A percentile compares a stretch with the other conserved stretches of the same genome.
Conservation (phyloP, 2,888 invertebrate species). For the Frankliniella fusca region DNA sequence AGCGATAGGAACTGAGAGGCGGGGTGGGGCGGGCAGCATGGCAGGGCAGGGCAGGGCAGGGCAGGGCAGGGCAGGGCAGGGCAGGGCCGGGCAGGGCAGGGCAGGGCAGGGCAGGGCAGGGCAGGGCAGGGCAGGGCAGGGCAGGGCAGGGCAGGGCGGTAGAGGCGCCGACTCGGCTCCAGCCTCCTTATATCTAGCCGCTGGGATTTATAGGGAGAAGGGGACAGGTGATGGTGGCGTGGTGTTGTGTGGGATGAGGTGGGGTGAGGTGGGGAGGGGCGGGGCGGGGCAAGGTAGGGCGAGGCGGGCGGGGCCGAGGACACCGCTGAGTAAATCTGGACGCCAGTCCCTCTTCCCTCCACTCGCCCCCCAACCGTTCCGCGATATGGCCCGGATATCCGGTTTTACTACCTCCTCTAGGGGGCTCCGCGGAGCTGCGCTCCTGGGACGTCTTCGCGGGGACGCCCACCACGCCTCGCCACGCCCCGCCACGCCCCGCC, state of each 20-base stretch:
- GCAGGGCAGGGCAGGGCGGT: not conserved
- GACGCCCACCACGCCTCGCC: no score
- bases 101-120: not conserved
- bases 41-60: no score
- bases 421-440: no score
- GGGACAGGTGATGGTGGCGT: no score
- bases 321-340: not conserved
- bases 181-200: no score
- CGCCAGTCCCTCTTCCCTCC: not conserved
- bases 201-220: no score
- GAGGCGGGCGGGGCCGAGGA: not conserved
- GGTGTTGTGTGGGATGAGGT: not conserved
- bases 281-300: not conserved
- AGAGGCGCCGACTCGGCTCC: not conserved
- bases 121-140: no score
- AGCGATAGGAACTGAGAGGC: not conserved
- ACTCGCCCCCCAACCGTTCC: not conserved
- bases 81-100: not conserved
- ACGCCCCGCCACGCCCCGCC: not conserved
- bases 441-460: no score
- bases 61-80: not conserved
- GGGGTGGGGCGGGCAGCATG: no score
- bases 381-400: conserved; percentile 19
- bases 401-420: conserved; percentile 4
- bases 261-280: not conserved